phyloP scores from a whole-genome alignment of 2,113 vertebrate genomes.

The Lamprotornis superbus region DNA sequence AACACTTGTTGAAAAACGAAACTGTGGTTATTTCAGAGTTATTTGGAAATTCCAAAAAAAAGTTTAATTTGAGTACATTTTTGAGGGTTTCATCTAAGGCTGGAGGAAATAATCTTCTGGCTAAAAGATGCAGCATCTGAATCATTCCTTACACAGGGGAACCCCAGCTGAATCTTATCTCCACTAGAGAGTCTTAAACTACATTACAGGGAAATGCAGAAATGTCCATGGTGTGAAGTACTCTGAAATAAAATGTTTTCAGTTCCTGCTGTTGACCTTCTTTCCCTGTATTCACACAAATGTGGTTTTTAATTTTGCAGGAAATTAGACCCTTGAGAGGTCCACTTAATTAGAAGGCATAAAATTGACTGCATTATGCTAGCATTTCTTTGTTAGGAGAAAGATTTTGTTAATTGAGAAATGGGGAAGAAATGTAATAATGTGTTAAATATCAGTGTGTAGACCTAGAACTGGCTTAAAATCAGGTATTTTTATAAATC shows the following conservation, averaged over 20 bases:
- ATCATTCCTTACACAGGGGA: not conserved
- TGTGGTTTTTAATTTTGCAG: not conserved
- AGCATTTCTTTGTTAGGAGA: not conserved
- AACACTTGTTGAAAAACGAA: not conserved
- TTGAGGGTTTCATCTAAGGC: not conserved
- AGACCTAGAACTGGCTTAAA: not conserved
- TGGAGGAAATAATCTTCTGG: not conserved
- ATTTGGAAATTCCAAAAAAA: not conserved
- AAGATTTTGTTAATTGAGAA: not conserved
- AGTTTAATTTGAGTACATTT: not conserved
- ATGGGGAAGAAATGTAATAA: not conserved
- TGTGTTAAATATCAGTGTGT: not conserved
- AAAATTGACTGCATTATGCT: not conserved
- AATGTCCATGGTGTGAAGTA: not conserved
- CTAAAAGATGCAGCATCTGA: not conserved
- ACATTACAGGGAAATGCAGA: not conserved
- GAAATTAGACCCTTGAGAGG: conserved; percentile 21
- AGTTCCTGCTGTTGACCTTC: not conserved
- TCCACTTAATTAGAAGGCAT: conserved; percentile 27
- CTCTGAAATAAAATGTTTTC: not conserved
- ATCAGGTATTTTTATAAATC: not conserved
- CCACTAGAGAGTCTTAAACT: not conserved
- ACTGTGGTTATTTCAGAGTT: not conserved
- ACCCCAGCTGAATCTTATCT: not conserved
- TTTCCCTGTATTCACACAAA: not conserved